Percentiles rank a stretch among this genome's conserved stretches.
Conservation (phyloP, 2,888 invertebrate species). For the Agonopterix subpropinquella region DNA sequence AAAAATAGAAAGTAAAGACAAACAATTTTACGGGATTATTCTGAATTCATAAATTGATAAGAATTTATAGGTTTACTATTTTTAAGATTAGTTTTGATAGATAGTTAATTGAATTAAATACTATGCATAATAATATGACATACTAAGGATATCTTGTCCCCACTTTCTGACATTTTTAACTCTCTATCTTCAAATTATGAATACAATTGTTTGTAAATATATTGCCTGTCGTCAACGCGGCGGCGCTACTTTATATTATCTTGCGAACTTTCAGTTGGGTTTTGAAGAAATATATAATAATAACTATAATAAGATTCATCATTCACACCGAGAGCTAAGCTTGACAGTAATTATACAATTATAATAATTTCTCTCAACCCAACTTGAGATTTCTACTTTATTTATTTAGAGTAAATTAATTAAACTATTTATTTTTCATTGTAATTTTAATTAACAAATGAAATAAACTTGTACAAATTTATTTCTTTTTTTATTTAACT, state of each 20-base stretch:
- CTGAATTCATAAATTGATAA: slow-evolving; percentile 36
- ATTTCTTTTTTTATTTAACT: slow-evolving; percentile 36
- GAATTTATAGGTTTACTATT: slow-evolving; percentile 1
- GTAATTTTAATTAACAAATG: slow-evolving; percentile 51
- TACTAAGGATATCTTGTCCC: background rate
- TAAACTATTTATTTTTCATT: slow-evolving; percentile 63
- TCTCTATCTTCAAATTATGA: background rate
- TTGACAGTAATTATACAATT: slow-evolving; percentile 1
- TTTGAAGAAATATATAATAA: slow-evolving; percentile 45
- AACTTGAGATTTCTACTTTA: slow-evolving; percentile 72
- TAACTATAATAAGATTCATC: slow-evolving; percentile 3
- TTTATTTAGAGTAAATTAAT: slow-evolving; percentile 59
- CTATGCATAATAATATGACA: background rate
- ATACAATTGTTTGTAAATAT: slow-evolving; percentile 8
- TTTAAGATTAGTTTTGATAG: background rate
- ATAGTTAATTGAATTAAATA: background rate
- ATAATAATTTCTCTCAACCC: slow-evolving; percentile 60
- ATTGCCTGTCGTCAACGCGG: background rate
- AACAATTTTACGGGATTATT: slow-evolving; percentile 58
- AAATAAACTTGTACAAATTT: slow-evolving; percentile 72
- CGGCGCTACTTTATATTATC: slow-evolving; percentile 29
- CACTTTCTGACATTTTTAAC: background rate
- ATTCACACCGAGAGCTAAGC: background rate
- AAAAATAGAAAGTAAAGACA: background rate
- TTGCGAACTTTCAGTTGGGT: slow-evolving; percentile 75